Evolutionary conservation across 2,888 invertebrate genomes (phyloP).

Genomic region (Ellobium chinense): DNA sequence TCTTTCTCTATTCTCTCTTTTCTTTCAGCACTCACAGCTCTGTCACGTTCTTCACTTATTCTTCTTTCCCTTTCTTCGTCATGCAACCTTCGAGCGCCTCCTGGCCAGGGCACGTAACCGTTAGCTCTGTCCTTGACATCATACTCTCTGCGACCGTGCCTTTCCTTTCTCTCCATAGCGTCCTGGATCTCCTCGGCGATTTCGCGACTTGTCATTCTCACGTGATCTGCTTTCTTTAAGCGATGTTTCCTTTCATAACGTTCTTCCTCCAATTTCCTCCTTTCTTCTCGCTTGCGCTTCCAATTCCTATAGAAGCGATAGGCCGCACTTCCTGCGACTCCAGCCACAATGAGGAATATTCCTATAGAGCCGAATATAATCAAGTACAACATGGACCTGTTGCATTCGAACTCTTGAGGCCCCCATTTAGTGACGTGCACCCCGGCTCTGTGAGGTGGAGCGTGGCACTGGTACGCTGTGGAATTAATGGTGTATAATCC

Average conservation of each 20-base stretch:
- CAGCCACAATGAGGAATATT: slow-evolving; percentile 56
- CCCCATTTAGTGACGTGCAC: slow-evolving; percentile 62
- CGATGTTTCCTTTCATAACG: not conserved
- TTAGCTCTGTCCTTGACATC: not conserved
- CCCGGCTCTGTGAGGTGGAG: slow-evolving; percentile 60
- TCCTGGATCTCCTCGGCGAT: slow-evolving; percentile 37
- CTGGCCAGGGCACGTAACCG: slow-evolving; percentile 1
- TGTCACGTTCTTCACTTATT: not conserved
- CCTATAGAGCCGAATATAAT: slow-evolving; percentile 63
- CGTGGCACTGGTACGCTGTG: slow-evolving; percentile 62
- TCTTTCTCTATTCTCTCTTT: not conserved
- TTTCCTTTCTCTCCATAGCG: slow-evolving; percentile 25
- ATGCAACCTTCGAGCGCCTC: not conserved
- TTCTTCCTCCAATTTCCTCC: not conserved
- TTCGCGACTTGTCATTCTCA: slow-evolving; percentile 21
- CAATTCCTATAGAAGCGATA: slow-evolving; percentile 53
- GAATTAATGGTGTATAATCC: slow-evolving; percentile 44
- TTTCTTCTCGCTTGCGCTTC: not conserved
- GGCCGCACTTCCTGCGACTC: slow-evolving; percentile 54
- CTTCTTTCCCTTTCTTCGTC: not conserved
- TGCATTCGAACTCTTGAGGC: slow-evolving; percentile 66
- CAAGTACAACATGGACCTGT: slow-evolving; percentile 59
- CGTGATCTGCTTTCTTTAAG: not conserved
- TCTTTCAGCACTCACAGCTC: not conserved
- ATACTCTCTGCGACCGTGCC: not conserved